These are phyloP conservation scores for Microplitis mediator DNA, from an alignment of 1,140 invertebrate genomes.

Conservation along the genomic window DNA sequence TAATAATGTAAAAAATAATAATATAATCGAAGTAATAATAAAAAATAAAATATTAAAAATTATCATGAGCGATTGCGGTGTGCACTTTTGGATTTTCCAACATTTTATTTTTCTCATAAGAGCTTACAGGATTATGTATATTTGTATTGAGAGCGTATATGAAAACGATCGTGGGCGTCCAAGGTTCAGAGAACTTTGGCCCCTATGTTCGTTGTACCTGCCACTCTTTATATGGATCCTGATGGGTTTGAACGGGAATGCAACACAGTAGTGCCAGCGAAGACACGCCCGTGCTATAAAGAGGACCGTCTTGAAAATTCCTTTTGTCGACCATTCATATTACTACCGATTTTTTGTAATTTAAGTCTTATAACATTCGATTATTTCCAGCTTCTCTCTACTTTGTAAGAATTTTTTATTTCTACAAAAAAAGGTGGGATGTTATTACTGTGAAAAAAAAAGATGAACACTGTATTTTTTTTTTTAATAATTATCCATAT, in stretches of 20 bases:
- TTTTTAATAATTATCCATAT: too few species aligned
- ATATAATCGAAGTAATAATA: too few species aligned
- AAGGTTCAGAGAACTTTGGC: constrained; percentile 19
- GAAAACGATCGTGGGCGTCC: constrained; percentile 29
- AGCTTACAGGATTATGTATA: too few species aligned
- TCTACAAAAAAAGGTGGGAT: not conserved
- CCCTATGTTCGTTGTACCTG: constrained; percentile 34
- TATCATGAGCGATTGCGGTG: too few species aligned
- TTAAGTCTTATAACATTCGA: not conserved
- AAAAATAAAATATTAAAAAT: too few species aligned
- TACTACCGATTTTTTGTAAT: constrained; percentile 16
- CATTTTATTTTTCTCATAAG: too few species aligned
- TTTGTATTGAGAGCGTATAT: constrained; percentile 23
- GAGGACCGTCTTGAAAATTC: constrained; percentile 14
- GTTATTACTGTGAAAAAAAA: too few species aligned
- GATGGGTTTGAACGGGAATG: constrained; percentile 32
- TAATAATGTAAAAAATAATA: too few species aligned
- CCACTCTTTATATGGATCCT: constrained; percentile 36
- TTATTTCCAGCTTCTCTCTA: not conserved
- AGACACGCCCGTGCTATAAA: constrained; percentile 24
- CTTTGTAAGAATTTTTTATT: not conserved
- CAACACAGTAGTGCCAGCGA: constrained; percentile 31
- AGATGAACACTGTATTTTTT: too few species aligned
- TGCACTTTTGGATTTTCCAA: too few species aligned
- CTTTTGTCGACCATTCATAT: constrained; percentile 10